Evolutionary conservation across 1,140 invertebrate genomes (phyloP).

Genomic region (Zophobas morio): DNA sequence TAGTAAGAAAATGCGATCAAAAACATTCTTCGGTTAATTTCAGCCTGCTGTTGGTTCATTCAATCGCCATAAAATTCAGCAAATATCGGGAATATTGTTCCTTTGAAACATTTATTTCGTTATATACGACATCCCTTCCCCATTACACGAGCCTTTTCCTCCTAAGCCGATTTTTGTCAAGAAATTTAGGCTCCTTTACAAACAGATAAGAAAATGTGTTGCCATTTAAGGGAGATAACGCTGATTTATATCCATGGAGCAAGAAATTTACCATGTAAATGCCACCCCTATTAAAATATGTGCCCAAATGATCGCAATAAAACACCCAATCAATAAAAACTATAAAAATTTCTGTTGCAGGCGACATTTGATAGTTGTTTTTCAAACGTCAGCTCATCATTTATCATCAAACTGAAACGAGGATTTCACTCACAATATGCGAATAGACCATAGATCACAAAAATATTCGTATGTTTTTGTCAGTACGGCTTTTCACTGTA

Average conservation of each 20-base stretch:
- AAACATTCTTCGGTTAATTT: slow-evolving; percentile 9
- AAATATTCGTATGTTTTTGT: neutral
- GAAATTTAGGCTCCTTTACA: slow-evolving; percentile 33
- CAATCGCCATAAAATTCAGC: slow-evolving; percentile 7
- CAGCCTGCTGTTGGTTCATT: slow-evolving; percentile 7
- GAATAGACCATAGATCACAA: neutral
- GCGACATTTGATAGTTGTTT: no score
- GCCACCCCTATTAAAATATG: slow-evolving; percentile 18
- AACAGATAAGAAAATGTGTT: slow-evolving; percentile 42
- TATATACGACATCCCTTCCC: slow-evolving; percentile 8
- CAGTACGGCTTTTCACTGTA: neutral
- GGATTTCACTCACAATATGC: neutral
- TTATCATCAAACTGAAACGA: neutral
- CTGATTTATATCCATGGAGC: slow-evolving; percentile 10
- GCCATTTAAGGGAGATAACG: slow-evolving; percentile 28
- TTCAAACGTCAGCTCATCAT: neutral
- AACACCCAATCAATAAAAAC: no score
- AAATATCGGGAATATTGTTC: slow-evolving; percentile 24
- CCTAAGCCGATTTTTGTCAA: slow-evolving; percentile 30
- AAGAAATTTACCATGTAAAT: slow-evolving; percentile 27
- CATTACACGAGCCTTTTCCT: slow-evolving; percentile 16
- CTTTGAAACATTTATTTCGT: slow-evolving; percentile 11
- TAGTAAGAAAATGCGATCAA: neutral
- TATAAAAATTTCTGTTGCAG: no score
- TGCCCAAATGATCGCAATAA: neutral